Evolutionary conservation across 2,797 vertebrate genomes (phyloP).

Genomic region (Prunella strophiata): DNA sequence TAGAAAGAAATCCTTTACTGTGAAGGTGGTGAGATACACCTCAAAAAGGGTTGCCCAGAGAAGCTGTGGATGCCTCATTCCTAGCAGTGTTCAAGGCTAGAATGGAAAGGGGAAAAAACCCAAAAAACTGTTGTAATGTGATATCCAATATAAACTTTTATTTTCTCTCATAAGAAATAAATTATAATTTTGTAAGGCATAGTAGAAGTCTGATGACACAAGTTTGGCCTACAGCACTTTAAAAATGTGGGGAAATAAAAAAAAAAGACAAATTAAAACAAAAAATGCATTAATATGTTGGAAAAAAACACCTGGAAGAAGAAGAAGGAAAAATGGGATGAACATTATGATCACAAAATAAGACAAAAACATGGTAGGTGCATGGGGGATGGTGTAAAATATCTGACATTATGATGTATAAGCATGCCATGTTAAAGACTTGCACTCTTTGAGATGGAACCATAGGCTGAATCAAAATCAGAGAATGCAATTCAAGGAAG

Average conservation of each 20-base stretch:
- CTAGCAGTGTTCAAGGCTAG: neutral
- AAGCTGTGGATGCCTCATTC: neutral
- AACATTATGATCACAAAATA: neutral
- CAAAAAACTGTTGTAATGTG: neutral
- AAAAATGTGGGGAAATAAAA: neutral
- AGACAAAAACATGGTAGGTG: neutral
- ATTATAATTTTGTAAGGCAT: neutral
- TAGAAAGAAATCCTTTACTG: neutral
- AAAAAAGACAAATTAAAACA: neutral
- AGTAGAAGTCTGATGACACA: neutral
- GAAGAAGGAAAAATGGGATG: neutral
- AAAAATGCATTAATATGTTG: neutral
- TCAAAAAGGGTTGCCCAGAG: neutral
- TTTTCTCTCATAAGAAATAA: neutral
- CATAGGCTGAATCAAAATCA: neutral
- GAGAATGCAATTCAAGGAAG: neutral
- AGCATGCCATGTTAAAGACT: neutral
- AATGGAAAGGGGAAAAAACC: neutral
- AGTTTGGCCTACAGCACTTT: neutral
- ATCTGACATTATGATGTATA: neutral
- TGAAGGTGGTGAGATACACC: neutral
- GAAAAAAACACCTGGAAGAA: neutral
- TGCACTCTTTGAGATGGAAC: neutral
- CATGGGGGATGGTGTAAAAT: neutral
- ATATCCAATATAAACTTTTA: neutral